phyloP scores from a whole-genome alignment of 2,113 vertebrate species.

The Hirundichthys speculiger region DNA sequence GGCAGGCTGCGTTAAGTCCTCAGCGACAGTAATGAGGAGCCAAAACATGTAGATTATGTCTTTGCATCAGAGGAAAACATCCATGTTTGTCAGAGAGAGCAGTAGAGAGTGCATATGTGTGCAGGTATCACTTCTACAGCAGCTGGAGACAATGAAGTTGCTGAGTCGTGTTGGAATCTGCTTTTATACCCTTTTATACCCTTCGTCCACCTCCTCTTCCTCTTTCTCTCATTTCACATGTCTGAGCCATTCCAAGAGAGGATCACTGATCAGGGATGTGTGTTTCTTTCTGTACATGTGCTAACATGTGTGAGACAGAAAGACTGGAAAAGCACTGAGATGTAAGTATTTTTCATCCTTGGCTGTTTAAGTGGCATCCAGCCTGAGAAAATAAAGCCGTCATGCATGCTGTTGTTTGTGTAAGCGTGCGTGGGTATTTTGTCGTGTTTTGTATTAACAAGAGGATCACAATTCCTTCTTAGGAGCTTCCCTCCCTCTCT shows the following conservation, averaged over 20 bases:
- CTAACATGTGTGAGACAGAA: conserved; percentile 11
- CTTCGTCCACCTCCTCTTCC: conserved; percentile 37
- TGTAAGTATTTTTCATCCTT: conserved; percentile 17
- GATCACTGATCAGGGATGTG: conserved; percentile 45
- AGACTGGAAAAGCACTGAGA: conserved; percentile 6
- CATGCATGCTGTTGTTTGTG: conserved; percentile 38
- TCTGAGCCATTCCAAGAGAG: conserved; percentile 48
- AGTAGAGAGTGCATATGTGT: neutral
- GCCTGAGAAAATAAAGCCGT: conserved; percentile 33
- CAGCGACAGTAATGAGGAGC: conserved; percentile 9
- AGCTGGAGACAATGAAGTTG: conserved; percentile 56
- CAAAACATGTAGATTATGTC: conserved; percentile 13
- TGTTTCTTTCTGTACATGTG: conserved; percentile 9
- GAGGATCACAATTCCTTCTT: conserved; percentile 59
- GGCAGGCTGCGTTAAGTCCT: conserved; percentile 1
- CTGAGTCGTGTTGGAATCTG: conserved; percentile 67
- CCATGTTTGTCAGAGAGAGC: neutral
- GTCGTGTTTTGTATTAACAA: conserved; percentile 54
- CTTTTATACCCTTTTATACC: conserved; percentile 62
- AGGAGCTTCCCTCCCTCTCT: conserved; percentile 52
- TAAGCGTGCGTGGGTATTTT: conserved; percentile 47
- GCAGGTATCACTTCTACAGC: conserved; percentile 34
- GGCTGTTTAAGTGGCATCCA: conserved; percentile 1
- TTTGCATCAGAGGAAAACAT: conserved; percentile 29
- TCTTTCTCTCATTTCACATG: conserved; percentile 52